Evolutionary conservation across 1,140 invertebrate species (phyloP).

Genomic region (Diorhabda elongata): DNA sequence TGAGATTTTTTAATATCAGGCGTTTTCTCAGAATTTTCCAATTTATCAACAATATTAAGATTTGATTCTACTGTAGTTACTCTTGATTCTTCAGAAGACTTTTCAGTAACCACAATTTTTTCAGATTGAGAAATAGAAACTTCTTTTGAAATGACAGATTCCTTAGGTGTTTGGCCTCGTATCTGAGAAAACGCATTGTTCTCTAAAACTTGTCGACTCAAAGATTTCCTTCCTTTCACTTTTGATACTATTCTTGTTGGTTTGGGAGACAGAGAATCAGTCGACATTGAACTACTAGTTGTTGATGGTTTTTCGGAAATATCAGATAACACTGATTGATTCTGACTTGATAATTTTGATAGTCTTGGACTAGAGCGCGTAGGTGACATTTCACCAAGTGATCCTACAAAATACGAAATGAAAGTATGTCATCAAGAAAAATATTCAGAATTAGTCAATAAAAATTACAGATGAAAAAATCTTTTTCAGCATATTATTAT

Average conservation of each 20-base stretch:
- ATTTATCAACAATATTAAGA: conserved; percentile 5
- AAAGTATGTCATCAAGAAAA: too few species aligned
- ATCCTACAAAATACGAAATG: conserved; percentile 11
- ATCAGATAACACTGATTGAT: not conserved
- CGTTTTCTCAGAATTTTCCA: not conserved
- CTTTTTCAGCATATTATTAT: too few species aligned
- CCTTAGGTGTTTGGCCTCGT: conserved; percentile 12
- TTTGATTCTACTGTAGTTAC: conserved; percentile 13
- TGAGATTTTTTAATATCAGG: not conserved
- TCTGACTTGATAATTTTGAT: conserved; percentile 6
- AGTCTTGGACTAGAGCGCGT: conserved; percentile 27
- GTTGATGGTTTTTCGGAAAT: not conserved
- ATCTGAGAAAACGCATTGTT: conserved; percentile 32
- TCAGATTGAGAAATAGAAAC: conserved; percentile 7
- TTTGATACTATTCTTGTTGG: conserved; percentile 6
- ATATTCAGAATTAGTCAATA: too few species aligned
- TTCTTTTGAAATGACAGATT: not conserved
- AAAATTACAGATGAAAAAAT: too few species aligned
- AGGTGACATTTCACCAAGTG: conserved; percentile 9
- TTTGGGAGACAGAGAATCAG: not conserved
- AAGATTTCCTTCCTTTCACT: conserved; percentile 28
- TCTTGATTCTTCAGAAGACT: conserved; percentile 17
- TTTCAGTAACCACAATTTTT: conserved; percentile 12
- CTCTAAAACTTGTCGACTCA: conserved; percentile 36
- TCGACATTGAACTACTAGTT: not conserved